Conservation (phyloP, 2,888 invertebrate species). For the Emesis furor region DNA sequence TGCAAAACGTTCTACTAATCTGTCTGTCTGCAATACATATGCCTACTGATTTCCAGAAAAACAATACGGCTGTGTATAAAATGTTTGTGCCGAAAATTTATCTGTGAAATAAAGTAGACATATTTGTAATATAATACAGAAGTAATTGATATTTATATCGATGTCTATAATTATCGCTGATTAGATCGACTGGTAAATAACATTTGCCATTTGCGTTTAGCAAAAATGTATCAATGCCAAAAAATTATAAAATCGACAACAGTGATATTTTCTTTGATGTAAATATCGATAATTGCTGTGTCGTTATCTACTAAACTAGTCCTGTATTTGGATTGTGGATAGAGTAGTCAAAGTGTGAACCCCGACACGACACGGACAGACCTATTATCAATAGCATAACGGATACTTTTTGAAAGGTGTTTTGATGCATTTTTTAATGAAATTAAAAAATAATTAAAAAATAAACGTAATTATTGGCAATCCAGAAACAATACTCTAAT, state of each 20-base stretch:
- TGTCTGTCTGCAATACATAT: constrained; percentile 53
- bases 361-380: constrained; percentile 88
- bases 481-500: constrained; percentile 91
- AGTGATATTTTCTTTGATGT: neutral
- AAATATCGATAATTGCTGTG: constrained; percentile 29
- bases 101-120: constrained; percentile 14
- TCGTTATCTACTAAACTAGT: constrained; percentile 81
- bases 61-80: constrained; percentile 15
- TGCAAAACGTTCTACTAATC: constrained; percentile 88
- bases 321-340: constrained; percentile 81
- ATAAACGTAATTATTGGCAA: constrained; percentile 89
- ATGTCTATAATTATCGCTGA: neutral
- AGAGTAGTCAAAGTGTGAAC: constrained; percentile 80
- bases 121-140: neutral
- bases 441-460: constrained; percentile 81
- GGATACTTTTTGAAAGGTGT: constrained; percentile 91
- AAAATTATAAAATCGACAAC: neutral
- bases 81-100: constrained; percentile 16
- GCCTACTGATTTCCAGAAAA: constrained; percentile 16
- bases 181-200: neutral
- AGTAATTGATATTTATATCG: constrained; percentile 40
- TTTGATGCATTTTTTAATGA: constrained; percentile 90
- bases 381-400: constrained; percentile 89
- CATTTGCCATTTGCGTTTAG: no score
- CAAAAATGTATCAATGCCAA: no score